Percentiles rank a stretch among this genome's conserved stretches.
phyloP scores from a whole-genome alignment of 2,113 vertebrate species.

The Tympanuchus pallidicinctus region DNA sequence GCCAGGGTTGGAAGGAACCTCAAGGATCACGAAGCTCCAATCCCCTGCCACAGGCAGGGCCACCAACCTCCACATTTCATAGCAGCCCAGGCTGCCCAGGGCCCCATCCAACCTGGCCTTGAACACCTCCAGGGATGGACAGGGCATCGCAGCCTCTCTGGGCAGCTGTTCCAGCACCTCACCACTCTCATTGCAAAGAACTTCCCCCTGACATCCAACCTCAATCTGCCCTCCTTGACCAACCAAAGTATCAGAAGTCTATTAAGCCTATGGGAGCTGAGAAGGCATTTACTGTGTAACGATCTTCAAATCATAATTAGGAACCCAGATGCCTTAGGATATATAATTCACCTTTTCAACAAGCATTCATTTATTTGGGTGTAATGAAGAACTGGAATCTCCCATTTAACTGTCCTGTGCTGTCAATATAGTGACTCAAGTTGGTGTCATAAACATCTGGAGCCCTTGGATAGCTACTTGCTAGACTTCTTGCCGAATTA shows the following conservation, averaged over 20 bases:
- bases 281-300: background rate
- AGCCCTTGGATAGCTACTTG: background rate
- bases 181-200: too few relatives aligned
- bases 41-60: too few relatives aligned
- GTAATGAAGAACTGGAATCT: background rate
- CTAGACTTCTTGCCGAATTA: background rate
- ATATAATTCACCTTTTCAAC: background rate
- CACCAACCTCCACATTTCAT: too few relatives aligned
- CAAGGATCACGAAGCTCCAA: too few relatives aligned
- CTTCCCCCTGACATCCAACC: too few relatives aligned
- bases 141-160: too few relatives aligned
- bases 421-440: background rate
- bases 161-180: too few relatives aligned
- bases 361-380: background rate
- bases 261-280: background rate
- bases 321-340: background rate
- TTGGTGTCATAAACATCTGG: background rate
- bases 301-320: background rate
- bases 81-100: too few relatives aligned
- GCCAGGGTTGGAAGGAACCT: too few relatives aligned
- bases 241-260: background rate
- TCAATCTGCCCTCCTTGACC: too few relatives aligned
- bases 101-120: too few relatives aligned
- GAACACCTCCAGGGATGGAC: too few relatives aligned
- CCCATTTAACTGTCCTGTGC: background rate